phyloP scores from a whole-genome alignment of 2,113 vertebrate species.

The Isurus oxyrinchus region DNA sequence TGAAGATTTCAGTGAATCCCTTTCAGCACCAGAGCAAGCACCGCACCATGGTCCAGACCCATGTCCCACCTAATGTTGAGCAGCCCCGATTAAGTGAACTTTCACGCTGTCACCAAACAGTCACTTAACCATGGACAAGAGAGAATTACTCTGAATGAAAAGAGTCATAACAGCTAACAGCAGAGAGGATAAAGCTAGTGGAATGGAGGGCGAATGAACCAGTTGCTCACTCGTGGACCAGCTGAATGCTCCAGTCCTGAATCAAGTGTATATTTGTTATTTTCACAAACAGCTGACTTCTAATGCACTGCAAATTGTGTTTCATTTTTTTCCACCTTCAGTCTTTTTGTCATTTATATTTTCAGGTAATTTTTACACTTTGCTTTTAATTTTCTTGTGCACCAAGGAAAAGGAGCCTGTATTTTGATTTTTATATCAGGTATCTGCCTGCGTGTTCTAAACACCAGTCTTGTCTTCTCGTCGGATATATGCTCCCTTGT shows the following conservation, averaged over 20 bases:
- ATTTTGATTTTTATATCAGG: conserved; percentile 94
- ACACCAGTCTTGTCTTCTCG: not conserved
- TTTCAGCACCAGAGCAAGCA: not conserved
- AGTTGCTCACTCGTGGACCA: not conserved
- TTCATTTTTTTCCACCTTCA: not conserved
- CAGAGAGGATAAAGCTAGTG: not conserved
- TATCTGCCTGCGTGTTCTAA: conserved; percentile 56
- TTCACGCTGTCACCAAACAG: not conserved
- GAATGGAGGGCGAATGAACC: not conserved
- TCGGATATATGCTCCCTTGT: not conserved
- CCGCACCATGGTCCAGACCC: not conserved
- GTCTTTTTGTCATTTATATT: conserved; percentile 16
- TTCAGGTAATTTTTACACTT: conserved; percentile 21
- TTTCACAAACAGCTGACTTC: not conserved
- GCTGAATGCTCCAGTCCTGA: not conserved
- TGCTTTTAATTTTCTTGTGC: conserved; percentile 62
- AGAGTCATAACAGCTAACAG: not conserved
- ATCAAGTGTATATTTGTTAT: not conserved
- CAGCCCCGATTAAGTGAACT: not conserved
- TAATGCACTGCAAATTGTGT: not conserved
- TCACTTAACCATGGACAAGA: not conserved
- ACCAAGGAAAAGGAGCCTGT: conserved; percentile 86
- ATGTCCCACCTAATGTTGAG: not conserved
- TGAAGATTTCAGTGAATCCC: not conserved
- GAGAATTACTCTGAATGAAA: too few relatives aligned